Evolutionary conservation across 2,797 vertebrate genomes (phyloP), one percentile per base, ranked within the genome.

Genomic region (Anabas testudineus): DNA sequence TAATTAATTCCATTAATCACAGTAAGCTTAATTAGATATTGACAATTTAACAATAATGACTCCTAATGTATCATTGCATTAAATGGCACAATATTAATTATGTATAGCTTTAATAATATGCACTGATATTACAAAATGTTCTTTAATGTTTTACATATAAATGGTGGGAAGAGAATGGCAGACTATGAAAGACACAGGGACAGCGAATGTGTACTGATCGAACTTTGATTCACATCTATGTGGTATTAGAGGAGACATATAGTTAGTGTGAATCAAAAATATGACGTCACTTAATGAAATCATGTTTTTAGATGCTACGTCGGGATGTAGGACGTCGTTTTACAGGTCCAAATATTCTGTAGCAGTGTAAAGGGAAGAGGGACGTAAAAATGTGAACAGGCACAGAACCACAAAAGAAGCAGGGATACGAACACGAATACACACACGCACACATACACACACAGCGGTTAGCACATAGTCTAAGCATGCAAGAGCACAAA

Each of bases 401-500:
- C 51, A 77, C 43, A 66, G 32, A 74, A 65, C 36, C 18, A 26
- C 21, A 58, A 32, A 59, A 47, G 46, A 71, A 68, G 18, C 42
- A 41, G 21, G 52, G 39, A 58, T 24, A 78, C 54, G 56, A 69
- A 26, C 47, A 65, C 42, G 56, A 15, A 69, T 32, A 64, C 54
- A 63, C 55, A 58, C 51, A 41, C 42, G 64, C 54, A 63, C 55
- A 58, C 51, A 41, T 42, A 46, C 49, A 63, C 28, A 42, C 16
- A 61, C 21, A 26, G 55, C 54, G 18, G 18, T 32, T 8, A 69
- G 67, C 43, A 71, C 57, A 49, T 6, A 76, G 53, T 43, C 34
- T 39, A 70, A 75, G 22, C 76, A 88, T 82, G 87, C 83, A 58
- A 70, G 21, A 24, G 61, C 59, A 78, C 75, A 67, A 79, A 78